Conservation (phyloP, 2,797 vertebrate genomes). For the Acipenser ruthenus region DNA sequence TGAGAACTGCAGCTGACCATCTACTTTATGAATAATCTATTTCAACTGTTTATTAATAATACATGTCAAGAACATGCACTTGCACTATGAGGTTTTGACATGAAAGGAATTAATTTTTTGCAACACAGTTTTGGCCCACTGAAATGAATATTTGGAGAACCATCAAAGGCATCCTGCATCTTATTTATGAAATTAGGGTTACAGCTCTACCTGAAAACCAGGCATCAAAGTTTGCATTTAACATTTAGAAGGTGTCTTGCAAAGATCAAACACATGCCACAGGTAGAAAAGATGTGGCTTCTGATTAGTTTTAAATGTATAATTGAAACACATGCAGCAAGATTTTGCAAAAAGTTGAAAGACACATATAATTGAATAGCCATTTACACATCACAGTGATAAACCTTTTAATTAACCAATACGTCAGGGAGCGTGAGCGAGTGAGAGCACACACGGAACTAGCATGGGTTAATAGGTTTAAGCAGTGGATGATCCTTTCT, state of each 20-base stretch:
- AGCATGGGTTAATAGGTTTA: too few species aligned
- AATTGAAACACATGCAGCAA: too few species aligned
- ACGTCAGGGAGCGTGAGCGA: too few species aligned
- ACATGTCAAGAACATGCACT: constrained; percentile 50
- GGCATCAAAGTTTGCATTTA: constrained; percentile 58
- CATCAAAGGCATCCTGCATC: constrained; percentile 60
- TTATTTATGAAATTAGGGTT: constrained; percentile 56
- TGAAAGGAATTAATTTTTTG: constrained; percentile 55
- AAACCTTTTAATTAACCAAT: too few species aligned
- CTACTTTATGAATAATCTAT: constrained; percentile 20
- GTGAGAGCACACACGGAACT: too few species aligned
- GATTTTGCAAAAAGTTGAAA: too few species aligned
- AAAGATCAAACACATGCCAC: constrained; percentile 31
- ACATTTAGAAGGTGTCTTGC: constrained; percentile 45
- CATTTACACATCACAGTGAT: too few species aligned
- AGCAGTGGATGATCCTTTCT: too few species aligned
- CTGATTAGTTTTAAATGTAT: too few species aligned
- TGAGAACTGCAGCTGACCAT: neutral
- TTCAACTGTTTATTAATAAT: constrained; percentile 49
- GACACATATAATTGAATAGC: too few species aligned
- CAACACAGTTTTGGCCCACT: constrained; percentile 52
- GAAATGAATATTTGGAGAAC: constrained; percentile 53
- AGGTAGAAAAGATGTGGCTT: too few species aligned
- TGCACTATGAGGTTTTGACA: constrained; percentile 54
- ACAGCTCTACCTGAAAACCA: constrained; percentile 48